phyloP scores from a whole-genome alignment of 2,797 vertebrate species.

The Tragopan temminckii region DNA sequence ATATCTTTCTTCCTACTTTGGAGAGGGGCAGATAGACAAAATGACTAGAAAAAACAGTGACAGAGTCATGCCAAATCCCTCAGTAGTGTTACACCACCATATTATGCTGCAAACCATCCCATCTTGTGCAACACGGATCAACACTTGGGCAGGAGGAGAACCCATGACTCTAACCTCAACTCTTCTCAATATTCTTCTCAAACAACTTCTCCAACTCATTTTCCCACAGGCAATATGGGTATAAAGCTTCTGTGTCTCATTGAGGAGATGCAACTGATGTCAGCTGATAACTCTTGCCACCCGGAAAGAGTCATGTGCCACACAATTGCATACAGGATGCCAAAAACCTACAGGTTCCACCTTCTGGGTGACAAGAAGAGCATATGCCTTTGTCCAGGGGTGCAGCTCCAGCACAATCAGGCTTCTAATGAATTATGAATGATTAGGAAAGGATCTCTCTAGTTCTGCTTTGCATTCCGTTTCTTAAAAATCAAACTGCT shows the following conservation, averaged over 20 bases:
- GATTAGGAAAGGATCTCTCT: constrained; percentile 55
- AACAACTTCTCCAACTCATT: background rate
- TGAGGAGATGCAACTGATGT: background rate
- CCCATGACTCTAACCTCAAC: background rate
- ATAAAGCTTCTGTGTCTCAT: background rate
- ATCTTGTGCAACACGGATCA: background rate
- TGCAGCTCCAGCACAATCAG: background rate
- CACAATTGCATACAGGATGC: rapidly evolving
- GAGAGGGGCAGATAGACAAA: background rate
- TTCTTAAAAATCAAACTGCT: constrained; percentile 69
- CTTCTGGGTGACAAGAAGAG: background rate
- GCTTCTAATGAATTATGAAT: constrained; percentile 28
- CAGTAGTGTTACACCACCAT: background rate
- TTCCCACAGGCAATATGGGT: background rate
- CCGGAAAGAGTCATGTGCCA: background rate
- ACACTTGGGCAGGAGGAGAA: background rate
- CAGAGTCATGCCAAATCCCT: background rate
- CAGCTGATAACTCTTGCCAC: background rate
- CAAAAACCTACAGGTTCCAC: background rate
- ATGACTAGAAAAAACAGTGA: background rate
- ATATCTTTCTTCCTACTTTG: background rate
- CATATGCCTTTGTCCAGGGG: background rate
- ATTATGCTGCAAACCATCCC: rapidly evolving
- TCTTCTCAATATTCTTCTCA: background rate
- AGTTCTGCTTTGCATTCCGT: constrained; percentile 15